Evolutionary conservation across 2,888 invertebrate species (phyloP).

Genomic region (Arrhopalites spinosus): DNA sequence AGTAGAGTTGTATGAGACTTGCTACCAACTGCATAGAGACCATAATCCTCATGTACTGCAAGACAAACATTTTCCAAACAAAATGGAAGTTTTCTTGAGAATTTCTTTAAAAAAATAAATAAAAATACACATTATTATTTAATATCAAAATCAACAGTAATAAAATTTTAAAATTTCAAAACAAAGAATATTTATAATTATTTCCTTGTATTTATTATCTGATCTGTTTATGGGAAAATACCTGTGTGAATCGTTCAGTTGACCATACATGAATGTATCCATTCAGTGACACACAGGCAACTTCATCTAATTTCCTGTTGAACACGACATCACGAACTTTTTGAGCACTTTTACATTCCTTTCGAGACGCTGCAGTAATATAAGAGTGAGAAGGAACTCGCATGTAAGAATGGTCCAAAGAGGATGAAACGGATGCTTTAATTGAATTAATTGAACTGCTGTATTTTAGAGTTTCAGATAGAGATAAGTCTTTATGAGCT

Average conservation of each 20-base stretch:
- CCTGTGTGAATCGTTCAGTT: constrained; percentile 83
- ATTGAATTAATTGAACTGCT: constrained; percentile 20
- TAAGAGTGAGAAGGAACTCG: constrained; percentile 59
- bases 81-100: constrained; percentile 83
- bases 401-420: constrained; percentile 40
- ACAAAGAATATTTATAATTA: background rate
- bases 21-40: constrained; percentile 89
- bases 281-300: constrained; percentile 88
- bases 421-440: constrained; percentile 23
- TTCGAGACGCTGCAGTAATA: constrained; percentile 72
- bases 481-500: constrained; percentile 58
- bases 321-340: constrained; percentile 82
- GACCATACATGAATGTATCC: constrained; percentile 90
- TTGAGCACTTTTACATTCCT: constrained; percentile 79
- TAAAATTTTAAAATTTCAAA: background rate
- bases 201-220: constrained; percentile 11
- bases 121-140: background rate
- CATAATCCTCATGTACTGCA: constrained; percentile 79
- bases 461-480: background rate
- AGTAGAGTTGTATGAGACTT: constrained; percentile 87
- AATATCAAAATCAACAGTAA: background rate
- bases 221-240: constrained; percentile 54
- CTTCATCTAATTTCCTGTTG: constrained; percentile 81
- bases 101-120: constrained; percentile 63
- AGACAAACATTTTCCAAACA: constrained; percentile 93